Percentiles rank a stretch among this genome's conserved stretches.
These are phyloP conservation scores for Hylaeus anthracinus DNA, from an alignment of 1,140 invertebrate genomes.

Conservation along the genomic window DNA sequence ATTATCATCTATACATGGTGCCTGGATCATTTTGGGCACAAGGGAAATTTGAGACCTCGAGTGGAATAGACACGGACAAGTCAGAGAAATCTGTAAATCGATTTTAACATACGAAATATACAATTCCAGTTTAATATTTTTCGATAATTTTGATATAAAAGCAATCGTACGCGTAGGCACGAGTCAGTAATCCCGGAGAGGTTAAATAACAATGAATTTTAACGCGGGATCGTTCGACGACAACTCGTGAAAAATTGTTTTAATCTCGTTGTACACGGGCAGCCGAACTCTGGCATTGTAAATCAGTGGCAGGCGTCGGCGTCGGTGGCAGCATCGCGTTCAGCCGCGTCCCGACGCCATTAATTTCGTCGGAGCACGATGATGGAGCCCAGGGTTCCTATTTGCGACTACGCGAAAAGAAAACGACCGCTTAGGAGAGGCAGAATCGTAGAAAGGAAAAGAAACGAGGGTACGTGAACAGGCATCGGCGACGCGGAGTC, in stretches of 20 bases:
- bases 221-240: neutral
- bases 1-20: too few relatives aligned
- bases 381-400: conserved; percentile 46
- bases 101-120: too few relatives aligned
- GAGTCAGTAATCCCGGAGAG: too few relatives aligned
- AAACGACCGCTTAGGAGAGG: conserved; percentile 41
- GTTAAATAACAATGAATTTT: neutral
- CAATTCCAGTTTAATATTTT: too few relatives aligned
- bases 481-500: conserved; percentile 44
- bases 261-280: neutral
- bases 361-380: conserved; percentile 50
- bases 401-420: conserved; percentile 56
- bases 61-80: too few relatives aligned
- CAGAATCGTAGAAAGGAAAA: conserved; percentile 30
- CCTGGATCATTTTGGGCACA: too few relatives aligned
- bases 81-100: too few relatives aligned
- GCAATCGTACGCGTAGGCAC: too few relatives aligned
- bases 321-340: conserved; percentile 36
- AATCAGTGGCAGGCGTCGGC: conserved; percentile 48
- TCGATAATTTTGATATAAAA: too few relatives aligned
- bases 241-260: neutral
- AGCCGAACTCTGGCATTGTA: conserved; percentile 44
- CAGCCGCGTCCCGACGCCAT: conserved; percentile 59
- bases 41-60: too few relatives aligned
- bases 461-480: conserved; percentile 47